Conservation (phyloP, 2,888 invertebrate genomes). For the Nephrotoma guestfalica region DNA sequence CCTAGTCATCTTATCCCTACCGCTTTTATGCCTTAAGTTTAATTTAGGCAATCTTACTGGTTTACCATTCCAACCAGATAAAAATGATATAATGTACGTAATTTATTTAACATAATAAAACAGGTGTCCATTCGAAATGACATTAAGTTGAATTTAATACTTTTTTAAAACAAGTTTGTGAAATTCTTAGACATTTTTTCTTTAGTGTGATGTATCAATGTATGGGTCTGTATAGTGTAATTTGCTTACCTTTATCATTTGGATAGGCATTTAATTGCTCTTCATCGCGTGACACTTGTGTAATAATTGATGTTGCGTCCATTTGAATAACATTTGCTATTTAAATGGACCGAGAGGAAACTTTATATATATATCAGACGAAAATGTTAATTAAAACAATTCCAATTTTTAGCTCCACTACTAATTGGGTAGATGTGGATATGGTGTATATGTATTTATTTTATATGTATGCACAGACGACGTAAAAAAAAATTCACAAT, state of each 20-base stretch:
- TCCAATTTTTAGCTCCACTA: background rate
- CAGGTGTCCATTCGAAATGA: background rate
- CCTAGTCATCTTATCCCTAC: too few species aligned
- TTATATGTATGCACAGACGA: background rate
- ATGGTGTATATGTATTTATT: background rate
- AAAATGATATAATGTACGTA: background rate
- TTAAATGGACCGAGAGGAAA: conserved; percentile 12
- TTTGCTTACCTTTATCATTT: conserved; percentile 74
- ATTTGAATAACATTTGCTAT: conserved; percentile 48
- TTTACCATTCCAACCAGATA: background rate
- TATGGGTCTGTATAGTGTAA: background rate
- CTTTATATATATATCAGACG: background rate
- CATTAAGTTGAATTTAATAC: background rate
- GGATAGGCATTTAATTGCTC: conserved; percentile 85
- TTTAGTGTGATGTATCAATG: background rate
- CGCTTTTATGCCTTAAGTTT: too few species aligned
- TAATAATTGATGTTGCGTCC: conserved; percentile 99
- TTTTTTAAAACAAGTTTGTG: background rate
- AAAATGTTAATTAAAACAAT: background rate
- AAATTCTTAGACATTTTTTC: background rate
- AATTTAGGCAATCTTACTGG: too few species aligned
- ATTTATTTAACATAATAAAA: background rate
- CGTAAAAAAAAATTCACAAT: background rate
- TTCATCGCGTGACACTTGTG: conserved; percentile 96
- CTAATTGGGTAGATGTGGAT: background rate